These are phyloP conservation scores for Tachina grossa DNA, from an alignment of 2,888 invertebrate genomes.

Conservation along the genomic window DNA sequence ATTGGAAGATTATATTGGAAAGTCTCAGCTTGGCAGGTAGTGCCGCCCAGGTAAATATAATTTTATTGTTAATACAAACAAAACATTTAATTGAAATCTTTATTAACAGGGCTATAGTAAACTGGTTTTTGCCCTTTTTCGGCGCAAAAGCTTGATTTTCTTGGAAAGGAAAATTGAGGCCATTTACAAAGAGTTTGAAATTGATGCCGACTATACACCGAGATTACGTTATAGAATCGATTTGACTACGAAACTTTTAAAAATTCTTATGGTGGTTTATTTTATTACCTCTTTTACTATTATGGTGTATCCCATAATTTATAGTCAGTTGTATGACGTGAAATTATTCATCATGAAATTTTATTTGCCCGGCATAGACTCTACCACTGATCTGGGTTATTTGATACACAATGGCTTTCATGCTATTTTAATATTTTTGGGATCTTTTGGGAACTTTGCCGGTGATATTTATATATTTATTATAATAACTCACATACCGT, in stretches of 20 bases:
- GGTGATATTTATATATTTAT: constrained; percentile 76
- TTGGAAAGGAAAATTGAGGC: constrained; percentile 67
- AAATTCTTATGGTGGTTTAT: constrained; percentile 34
- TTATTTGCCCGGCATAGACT: constrained; percentile 70
- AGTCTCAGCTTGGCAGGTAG: constrained; percentile 72
- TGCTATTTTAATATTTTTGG: constrained; percentile 64
- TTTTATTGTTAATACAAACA: no score
- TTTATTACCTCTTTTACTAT: no score
- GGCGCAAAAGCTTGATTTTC: constrained; percentile 29
- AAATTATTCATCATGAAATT: constrained; percentile 56
- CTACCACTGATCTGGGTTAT: constrained; percentile 70
- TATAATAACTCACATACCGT: constrained; percentile 73
- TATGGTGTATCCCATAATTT: constrained; percentile 61
- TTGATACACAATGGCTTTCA: constrained; percentile 69
- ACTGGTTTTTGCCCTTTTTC: neutral
- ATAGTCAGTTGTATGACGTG: constrained; percentile 17
- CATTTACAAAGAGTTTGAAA: constrained; percentile 74
- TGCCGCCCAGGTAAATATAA: constrained; percentile 70
- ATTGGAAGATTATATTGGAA: constrained; percentile 74
- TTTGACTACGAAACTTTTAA: constrained; percentile 64
- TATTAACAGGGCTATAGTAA: constrained; percentile 32
- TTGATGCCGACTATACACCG: constrained; percentile 65
- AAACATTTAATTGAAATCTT: no score
- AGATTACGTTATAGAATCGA: constrained; percentile 69
- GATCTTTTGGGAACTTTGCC: constrained; percentile 76